Evolutionary conservation across 2,888 invertebrate species (phyloP).

Genomic region (Nomada fucata): DNA sequence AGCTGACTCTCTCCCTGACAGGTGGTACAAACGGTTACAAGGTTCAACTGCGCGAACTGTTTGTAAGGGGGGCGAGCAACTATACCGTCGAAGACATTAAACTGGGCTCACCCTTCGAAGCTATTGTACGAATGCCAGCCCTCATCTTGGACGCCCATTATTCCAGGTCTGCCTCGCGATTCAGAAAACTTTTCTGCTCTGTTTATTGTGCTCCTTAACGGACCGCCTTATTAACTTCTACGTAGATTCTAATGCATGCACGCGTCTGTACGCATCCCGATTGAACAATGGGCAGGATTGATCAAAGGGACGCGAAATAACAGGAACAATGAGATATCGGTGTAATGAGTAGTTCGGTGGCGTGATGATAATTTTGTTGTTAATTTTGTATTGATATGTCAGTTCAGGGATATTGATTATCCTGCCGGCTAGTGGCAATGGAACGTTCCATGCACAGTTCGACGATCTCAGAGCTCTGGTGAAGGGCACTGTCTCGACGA

Average conservation of each 20-base stretch:
- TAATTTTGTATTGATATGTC: not conserved
- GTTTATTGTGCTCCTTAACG: not conserved
- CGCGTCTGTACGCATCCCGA: too few relatives aligned
- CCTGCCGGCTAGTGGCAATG: slow-evolving; percentile 89
- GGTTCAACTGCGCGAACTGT: slow-evolving; percentile 84
- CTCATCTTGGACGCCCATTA: slow-evolving; percentile 88
- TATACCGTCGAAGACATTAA: slow-evolving; percentile 84
- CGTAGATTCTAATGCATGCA: too few relatives aligned
- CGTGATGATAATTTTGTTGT: not conserved
- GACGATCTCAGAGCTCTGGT: slow-evolving; percentile 87
- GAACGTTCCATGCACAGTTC: slow-evolving; percentile 88
- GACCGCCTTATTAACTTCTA: not conserved
- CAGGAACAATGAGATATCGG: not conserved
- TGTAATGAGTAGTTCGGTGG: too few relatives aligned
- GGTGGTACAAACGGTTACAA: slow-evolving; percentile 85
- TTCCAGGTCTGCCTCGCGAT: slow-evolving; percentile 80
- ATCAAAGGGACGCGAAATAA: not conserved
- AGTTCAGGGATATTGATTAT: slow-evolving; percentile 89
- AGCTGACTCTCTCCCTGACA: slow-evolving; percentile 85
- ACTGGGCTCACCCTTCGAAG: slow-evolving; percentile 88
- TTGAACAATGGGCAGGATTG: too few relatives aligned
- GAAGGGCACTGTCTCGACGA: slow-evolving; percentile 86
- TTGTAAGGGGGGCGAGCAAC: slow-evolving; percentile 84
- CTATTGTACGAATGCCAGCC: slow-evolving; percentile 87
- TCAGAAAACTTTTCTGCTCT: slow-evolving; percentile 17